These are phyloP conservation scores for Maniola hyperantus DNA, from an alignment of 2,888 invertebrate species.

Conservation along the genomic window DNA sequence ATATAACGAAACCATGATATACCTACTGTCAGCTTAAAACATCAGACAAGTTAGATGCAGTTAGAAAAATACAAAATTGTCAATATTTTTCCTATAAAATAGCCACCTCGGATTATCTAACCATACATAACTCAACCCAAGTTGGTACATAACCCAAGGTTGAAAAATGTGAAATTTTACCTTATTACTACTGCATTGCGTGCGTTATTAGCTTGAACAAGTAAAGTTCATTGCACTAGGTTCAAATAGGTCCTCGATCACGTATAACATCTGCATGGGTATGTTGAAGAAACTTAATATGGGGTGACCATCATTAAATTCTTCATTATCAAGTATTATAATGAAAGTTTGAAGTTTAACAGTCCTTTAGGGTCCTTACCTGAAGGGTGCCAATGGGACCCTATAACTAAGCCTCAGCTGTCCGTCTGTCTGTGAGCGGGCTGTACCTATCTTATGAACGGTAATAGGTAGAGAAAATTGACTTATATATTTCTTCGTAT, in stretches of 20 bases:
- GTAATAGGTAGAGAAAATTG: too few species aligned
- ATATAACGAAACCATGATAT: too few species aligned
- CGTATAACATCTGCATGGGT: slow-evolving; percentile 31
- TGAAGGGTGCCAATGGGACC: too few species aligned
- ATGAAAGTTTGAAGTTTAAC: background rate
- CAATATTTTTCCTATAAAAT: background rate
- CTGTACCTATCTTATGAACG: too few species aligned
- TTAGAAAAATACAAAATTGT: background rate
- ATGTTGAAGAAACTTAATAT: slow-evolving; percentile 25
- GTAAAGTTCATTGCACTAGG: slow-evolving; percentile 32
- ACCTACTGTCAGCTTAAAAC: too few species aligned
- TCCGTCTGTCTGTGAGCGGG: too few species aligned
- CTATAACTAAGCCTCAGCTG: too few species aligned
- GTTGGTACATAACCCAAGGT: background rate
- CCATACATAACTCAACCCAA: too few species aligned
- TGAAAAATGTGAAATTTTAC: slow-evolving; percentile 9
- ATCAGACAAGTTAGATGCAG: background rate
- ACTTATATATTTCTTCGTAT: too few species aligned
- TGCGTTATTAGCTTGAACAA: slow-evolving; percentile 1
- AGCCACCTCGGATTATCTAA: background rate
- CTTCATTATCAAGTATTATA: background rate
- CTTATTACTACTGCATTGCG: slow-evolving; percentile 12
- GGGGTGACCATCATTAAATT: slow-evolving; percentile 13
- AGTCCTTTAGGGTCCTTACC: too few species aligned
- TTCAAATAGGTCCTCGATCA: slow-evolving; percentile 33